Evolutionary conservation across 2,888 invertebrate genomes (phyloP), one percentile per base, ranked within the genome.

Genomic region (Calameuta pallipes): DNA sequence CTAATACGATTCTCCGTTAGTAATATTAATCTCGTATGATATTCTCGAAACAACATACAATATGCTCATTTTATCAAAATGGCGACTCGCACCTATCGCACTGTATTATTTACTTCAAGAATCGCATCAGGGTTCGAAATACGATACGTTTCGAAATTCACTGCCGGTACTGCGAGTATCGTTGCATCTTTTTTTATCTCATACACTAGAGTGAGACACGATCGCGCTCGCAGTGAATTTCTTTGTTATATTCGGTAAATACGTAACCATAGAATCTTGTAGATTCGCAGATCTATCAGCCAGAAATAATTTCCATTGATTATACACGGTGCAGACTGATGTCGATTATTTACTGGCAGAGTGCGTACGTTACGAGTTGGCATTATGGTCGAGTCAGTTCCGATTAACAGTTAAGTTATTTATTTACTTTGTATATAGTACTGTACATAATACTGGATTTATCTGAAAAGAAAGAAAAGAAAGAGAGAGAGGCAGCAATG

Each of bases 321-420:
- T 71, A 71, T 34, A 75, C 76, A 78, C 73, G 80, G 70, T 82
- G 76, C 80, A 81, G 82, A 83, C 83, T 83, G 82, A 81, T 81
- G 79, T 79, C 77, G 78, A 82, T 79, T 82, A 83, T 83, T 83
- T 83, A 82, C 81, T 80, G 73, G 31, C 33, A 80, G 78, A 82
- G 77, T 79, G 15, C 68, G 75, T 75, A 78, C 75, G 75, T 75
- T 41, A 79, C 73, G 34, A 71, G 31, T 31, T 9, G 33, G 71
- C 71, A 33, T 34, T 34, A 33, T 13, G 71, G 33, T 23, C 33
- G 33, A 71, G 33, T 71, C 71, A 34, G 71, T 15, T 71, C 34
- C 34, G 33, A 71, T 71, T 71, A 71, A 71, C 34, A 23, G 74
- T 74, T 74, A 74, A 37, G 75, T 80, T 82, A 84, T 84, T 82